These are phyloP conservation scores for Globicephala melas DNA, from an alignment of 2,113 vertebrate species.

Conservation along the genomic window DNA sequence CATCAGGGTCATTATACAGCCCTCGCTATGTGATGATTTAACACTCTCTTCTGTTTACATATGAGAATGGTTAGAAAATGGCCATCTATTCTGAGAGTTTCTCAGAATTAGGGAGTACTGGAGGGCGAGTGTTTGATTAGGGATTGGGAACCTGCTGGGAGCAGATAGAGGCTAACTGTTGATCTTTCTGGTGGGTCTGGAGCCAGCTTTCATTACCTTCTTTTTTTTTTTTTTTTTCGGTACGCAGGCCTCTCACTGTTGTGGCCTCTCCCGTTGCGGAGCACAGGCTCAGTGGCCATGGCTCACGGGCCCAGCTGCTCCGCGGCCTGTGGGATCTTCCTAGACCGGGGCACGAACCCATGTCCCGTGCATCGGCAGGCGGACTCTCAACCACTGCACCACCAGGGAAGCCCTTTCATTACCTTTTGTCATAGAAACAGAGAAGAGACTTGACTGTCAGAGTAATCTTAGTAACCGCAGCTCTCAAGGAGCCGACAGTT, in stretches of 20 bases:
- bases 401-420: neutral
- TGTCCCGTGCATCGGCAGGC: no score
- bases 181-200: neutral
- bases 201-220: neutral
- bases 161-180: neutral
- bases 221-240: no score
- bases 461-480: neutral
- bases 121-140: neutral
- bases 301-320: no score
- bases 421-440: neutral
- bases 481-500: neutral
- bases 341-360: fast-evolving
- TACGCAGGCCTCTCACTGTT: no score
- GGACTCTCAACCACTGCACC: no score
- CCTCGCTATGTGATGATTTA: neutral
- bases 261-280: no score
- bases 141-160: neutral
- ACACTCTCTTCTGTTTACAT: neutral
- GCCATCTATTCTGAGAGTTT: neutral
- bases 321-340: no score
- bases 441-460: neutral
- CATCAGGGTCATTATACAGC: neutral
- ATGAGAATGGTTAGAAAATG: neutral
- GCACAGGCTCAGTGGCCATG: no score
- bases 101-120: neutral